Evolutionary conservation across 2,113 vertebrate genomes (phyloP).

Genomic region (Erythrocercus mccallii): DNA sequence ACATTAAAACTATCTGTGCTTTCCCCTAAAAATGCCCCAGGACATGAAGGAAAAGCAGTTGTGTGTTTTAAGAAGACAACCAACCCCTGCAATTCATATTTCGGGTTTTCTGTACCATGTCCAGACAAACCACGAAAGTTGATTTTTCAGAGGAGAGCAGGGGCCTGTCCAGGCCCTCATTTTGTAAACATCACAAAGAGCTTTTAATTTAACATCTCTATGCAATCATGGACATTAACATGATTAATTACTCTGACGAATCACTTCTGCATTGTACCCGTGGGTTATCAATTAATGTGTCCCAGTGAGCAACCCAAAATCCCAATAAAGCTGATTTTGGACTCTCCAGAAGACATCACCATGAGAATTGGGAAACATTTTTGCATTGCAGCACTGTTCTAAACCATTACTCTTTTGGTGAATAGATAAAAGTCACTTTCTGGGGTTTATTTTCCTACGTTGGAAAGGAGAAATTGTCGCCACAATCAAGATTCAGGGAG

Average conservation of each 20-base stretch:
- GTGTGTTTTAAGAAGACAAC: not conserved
- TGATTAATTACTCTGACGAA: not conserved
- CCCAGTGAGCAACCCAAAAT: not conserved
- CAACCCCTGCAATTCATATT: not conserved
- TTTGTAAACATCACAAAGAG: not conserved
- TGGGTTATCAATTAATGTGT: accelerated
- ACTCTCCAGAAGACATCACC: not conserved
- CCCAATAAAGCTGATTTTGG: not conserved
- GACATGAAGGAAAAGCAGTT: not conserved
- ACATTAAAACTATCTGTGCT: not conserved
- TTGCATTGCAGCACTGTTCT: not conserved
- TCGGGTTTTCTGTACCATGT: not conserved
- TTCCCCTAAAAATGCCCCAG: not conserved
- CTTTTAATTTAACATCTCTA: not conserved
- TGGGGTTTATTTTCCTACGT: not conserved
- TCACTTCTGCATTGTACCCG: not conserved
- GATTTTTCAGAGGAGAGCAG: not conserved
- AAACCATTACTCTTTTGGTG: not conserved
- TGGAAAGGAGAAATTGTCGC: not conserved
- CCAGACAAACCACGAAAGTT: not conserved
- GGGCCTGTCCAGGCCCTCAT: not conserved
- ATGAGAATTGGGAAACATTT: not conserved
- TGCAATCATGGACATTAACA: not conserved
- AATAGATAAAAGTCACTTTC: not conserved
- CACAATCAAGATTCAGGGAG: not conserved